Evolutionary conservation across 2,888 invertebrate genomes (phyloP).

Genomic region (Bibio marci): DNA sequence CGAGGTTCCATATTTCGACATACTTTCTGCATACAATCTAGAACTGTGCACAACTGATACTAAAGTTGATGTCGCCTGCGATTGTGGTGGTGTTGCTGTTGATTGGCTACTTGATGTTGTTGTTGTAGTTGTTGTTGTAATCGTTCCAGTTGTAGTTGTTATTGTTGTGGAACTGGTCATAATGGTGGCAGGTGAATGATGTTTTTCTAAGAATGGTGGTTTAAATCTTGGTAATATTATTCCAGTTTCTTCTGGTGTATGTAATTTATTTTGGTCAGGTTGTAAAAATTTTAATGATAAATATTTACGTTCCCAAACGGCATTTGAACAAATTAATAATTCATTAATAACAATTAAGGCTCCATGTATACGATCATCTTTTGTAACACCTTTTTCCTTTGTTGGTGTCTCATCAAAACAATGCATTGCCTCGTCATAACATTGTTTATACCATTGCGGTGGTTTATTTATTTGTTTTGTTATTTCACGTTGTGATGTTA

Average conservation of each 20-base stretch:
- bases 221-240: constrained; percentile 28
- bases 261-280: constrained; percentile 16
- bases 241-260: constrained; percentile 28
- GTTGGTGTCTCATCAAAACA: constrained; percentile 51
- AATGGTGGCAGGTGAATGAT: not conserved
- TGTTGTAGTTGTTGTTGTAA: too few relatives aligned
- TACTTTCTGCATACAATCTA: constrained; percentile 7
- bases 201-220: constrained; percentile 28
- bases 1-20: constrained; percentile 25
- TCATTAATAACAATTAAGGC: constrained; percentile 87
- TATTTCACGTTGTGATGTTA: constrained; percentile 91
- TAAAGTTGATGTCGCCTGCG: constrained; percentile 11
- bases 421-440: constrained; percentile 74
- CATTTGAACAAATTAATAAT: constrained; percentile 76
- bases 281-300: constrained; percentile 47
- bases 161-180: not conserved
- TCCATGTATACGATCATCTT: constrained; percentile 86
- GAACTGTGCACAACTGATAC: constrained; percentile 17
- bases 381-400: constrained; percentile 60
- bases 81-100: not conserved
- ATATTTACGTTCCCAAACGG: constrained; percentile 69
- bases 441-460: constrained; percentile 74
- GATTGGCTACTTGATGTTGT: too few relatives aligned
- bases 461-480: constrained; percentile 61
- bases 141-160: too few relatives aligned